Base-by-base conservation (phyloP, 2,113 vertebrate species). In the Leucosticte australis region DNA sequence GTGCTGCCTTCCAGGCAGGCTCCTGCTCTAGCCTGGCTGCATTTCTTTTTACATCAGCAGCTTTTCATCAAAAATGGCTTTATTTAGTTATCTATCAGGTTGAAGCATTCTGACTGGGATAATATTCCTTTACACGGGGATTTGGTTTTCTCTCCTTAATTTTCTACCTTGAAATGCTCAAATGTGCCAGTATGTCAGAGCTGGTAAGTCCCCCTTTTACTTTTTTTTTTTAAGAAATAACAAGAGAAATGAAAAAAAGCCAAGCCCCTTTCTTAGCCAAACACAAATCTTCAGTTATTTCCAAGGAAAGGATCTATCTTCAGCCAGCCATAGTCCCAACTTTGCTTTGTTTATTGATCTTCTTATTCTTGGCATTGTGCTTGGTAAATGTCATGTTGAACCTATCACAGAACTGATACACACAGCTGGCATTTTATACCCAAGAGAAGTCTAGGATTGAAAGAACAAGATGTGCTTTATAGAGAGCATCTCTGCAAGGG, bases 341-440 rank as follows among this genome's bases (percentile, higher is more conserved):
- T 92, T 75, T 14, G 4, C 44, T 90, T 74, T 92, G 62, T 82
- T 93, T 93, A 87, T 92, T 68, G 83, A 93, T 93, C 79, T 52
- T 63, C 57, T 77, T 81, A 31, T 44, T 80, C 78, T 67, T 90
- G 68, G 55, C 39, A 28, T 44, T 30, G 37, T 81, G 64, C 86
- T 92, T 65, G 71, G 75, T 93, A 96, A 95, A 97, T 90, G 89
- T 97, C 94, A 71, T 7, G 30, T 47, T 55, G 83, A 94, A 74
- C 75, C 22, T 57, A 23, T 28, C 76, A 41, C 60, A 63, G 83
- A 70, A 62, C 33, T 1, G 2, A 74, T 69, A 69, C 30, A 63
- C 89, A 50, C 35, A 77, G 63, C 17, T 94, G 92, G 80, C 86
- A 81, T 96, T 94, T 94, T 59, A 81, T 83, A 83, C 76, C 86